Evolutionary conservation across 1,140 invertebrate species (phyloP).

Genomic region (Eulimnadia texana): DNA sequence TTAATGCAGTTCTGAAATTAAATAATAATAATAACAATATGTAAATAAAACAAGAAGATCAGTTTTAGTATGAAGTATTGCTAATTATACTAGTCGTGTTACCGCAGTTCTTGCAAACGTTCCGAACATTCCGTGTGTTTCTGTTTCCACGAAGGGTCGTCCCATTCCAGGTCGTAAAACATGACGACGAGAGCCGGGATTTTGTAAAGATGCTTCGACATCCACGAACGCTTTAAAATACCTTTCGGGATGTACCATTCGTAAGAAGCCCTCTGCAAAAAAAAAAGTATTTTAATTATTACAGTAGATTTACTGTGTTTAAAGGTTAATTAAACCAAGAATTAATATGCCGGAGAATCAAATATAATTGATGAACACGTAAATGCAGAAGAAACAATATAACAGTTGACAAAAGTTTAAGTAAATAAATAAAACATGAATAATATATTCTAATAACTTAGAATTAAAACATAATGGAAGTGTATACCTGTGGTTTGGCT

Average conservation of each 20-base stretch:
- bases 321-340: conserved; percentile 10
- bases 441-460: background rate
- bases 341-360: no score
- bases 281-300: conserved; percentile 18
- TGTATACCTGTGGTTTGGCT: conserved; percentile 62
- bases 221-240: conserved; percentile 89
- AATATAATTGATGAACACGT: no score
- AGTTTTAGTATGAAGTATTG: no score
- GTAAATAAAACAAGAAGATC: no score
- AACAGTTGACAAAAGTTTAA: no score
- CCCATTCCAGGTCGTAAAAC: conserved; percentile 96
- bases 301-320: background rate
- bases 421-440: no score
- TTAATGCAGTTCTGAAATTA: conserved; percentile 39
- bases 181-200: conserved; percentile 84
- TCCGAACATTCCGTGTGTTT: conserved; percentile 85
- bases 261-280: conserved; percentile 59
- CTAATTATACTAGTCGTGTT: no score
- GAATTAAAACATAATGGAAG: background rate
- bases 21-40: no score
- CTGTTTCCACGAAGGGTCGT: conserved; percentile 81
- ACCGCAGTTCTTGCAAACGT: conserved; percentile 49
- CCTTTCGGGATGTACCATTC: conserved; percentile 95
- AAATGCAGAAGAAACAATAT: no score
- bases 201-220: conserved; percentile 78